phyloP scores from a whole-genome alignment of 2,797 vertebrate genomes.

The Semaprochilodus insignis region DNA sequence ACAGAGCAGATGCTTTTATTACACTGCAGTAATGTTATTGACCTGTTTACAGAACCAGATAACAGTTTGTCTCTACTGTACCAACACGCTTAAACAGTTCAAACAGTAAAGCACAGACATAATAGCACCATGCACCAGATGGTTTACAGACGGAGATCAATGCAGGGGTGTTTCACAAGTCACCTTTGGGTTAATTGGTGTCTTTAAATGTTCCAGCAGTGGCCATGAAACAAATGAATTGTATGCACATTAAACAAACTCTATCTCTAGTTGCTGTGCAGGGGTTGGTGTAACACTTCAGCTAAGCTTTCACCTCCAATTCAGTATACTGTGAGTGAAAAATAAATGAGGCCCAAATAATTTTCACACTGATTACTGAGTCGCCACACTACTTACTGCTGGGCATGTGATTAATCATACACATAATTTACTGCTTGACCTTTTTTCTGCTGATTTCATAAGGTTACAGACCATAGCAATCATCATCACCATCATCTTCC shows the following conservation, averaged over 20 bases:
- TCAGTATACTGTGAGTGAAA: not conserved
- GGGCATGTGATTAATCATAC: not conserved
- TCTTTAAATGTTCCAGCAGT: slow-evolving; percentile 29
- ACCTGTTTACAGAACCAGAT: not conserved
- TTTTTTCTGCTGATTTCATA: slow-evolving; percentile 15
- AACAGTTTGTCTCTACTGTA: not conserved
- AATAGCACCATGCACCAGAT: slow-evolving; percentile 15
- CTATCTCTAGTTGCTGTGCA: not conserved
- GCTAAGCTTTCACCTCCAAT: not conserved
- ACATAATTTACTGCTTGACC: slow-evolving; percentile 18
- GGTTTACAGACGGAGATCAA: slow-evolving; percentile 41
- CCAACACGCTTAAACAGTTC: not conserved
- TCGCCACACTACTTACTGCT: not conserved
- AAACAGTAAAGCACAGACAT: slow-evolving; percentile 7
- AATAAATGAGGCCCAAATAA: not conserved
- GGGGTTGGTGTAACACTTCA: not conserved
- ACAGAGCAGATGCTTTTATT: not conserved
- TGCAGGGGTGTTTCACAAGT: not conserved
- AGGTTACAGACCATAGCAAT: slow-evolving; percentile 7
- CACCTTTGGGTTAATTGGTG: slow-evolving; percentile 45
- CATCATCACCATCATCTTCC: not conserved
- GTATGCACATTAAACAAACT: slow-evolving; percentile 7
- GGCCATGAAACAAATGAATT: slow-evolving; percentile 36
- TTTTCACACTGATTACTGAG: slow-evolving; percentile 8
- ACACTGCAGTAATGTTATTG: not conserved